phyloP scores from a whole-genome alignment of 2,797 vertebrate genomes.

The Catamblyrhynchus diadema region DNA sequence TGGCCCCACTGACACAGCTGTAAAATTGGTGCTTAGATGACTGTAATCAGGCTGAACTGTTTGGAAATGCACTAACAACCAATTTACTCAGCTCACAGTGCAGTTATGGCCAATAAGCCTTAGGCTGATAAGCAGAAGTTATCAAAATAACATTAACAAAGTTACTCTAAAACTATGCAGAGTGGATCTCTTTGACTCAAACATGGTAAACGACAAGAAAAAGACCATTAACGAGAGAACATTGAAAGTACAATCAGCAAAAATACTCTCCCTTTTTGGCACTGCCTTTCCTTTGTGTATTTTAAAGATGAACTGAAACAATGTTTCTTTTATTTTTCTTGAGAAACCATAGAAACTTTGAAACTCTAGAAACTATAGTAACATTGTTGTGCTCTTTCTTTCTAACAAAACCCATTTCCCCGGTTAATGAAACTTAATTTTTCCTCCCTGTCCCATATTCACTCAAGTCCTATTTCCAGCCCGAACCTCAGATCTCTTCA shows the following conservation, averaged over 20 bases:
- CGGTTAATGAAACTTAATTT: neutral
- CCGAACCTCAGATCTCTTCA: neutral
- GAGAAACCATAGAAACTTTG: neutral
- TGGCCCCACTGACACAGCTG: slow-evolving; percentile 10
- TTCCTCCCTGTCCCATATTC: neutral
- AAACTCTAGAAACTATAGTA: neutral
- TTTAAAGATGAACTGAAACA: neutral
- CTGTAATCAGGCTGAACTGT: slow-evolving; percentile 2
- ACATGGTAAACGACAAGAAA: neutral
- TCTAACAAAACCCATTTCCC: neutral
- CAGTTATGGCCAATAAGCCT: slow-evolving; percentile 9
- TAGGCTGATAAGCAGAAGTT: slow-evolving; percentile 12
- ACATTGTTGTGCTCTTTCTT: neutral
- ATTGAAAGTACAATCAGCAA: neutral
- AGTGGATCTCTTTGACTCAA: neutral
- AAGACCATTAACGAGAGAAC: neutral
- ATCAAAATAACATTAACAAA: slow-evolving; percentile 34
- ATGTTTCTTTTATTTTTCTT: neutral
- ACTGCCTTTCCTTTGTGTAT: neutral
- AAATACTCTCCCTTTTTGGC: neutral
- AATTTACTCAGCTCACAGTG: neutral
- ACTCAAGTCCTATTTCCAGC: neutral
- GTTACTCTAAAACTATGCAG: neutral
- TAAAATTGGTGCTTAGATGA: slow-evolving; percentile 32
- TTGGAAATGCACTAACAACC: neutral